Evolutionary conservation across 2,888 invertebrate genomes (phyloP), one percentile per base, ranked within the genome.

Genomic region (Cheilosia scutellata): DNA sequence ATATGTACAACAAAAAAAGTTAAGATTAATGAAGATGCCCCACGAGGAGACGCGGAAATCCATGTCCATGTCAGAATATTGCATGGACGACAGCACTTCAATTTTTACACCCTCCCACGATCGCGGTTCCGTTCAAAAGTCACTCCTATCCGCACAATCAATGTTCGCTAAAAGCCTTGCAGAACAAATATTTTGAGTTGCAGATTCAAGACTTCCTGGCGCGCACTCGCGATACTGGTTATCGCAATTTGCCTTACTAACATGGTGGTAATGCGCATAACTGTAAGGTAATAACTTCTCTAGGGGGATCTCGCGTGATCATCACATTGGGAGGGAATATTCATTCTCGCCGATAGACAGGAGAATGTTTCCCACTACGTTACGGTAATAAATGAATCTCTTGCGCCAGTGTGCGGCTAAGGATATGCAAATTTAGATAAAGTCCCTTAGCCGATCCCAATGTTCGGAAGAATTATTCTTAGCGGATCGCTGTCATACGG

Each of bases 51-150:
- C 78, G 49, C 53, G 53, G 60, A 71, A 66, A 77, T 27, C 57
- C 55, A 51, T 82, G 75, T 82, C 63, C 70, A 75, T 82, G 58
- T 82, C 49, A 66, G 62, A 71, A 83, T 55, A 83, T 66, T 42
- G 55, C 72, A 66, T 68, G 72, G 72, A 83, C 78, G 83, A 74
- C 78, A 83, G 83, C 68, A 83, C 83, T 72, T 83, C 83, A 83
- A 70, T 78, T 74, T 65, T 78, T 83, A 78, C 83, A 83, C 83
- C 83, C 83, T 83, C 83, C 83, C 83, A 83, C 83, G 83, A 78
- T 68, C 62, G 55, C 42, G 53, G 58, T 76, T 65, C 65, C 58
- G 44, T 65, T 29, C 51, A 40, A 72, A 68, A 72, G 78, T 74
- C 72, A 55, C n/a, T 44, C 16, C 44, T n/a, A 13, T 44, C 44